Percentiles rank a stretch among this genome's conserved stretches.
These are phyloP conservation scores for Brenthis daphne DNA, from an alignment of 2,888 invertebrate species.

Conservation along the genomic window DNA sequence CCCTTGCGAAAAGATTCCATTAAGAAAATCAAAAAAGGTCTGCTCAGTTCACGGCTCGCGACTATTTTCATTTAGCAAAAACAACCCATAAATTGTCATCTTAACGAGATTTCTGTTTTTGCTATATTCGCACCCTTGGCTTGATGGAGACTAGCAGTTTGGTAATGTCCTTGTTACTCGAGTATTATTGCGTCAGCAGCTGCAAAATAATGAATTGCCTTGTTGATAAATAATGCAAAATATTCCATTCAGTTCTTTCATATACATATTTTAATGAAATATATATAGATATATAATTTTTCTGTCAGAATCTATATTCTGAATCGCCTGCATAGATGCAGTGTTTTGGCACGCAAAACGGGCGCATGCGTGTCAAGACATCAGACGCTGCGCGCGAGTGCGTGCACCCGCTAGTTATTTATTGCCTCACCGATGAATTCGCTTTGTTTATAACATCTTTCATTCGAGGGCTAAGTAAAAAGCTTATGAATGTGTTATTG, in stretches of 20 bases:
- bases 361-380: conserved; percentile 68
- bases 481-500: conserved; percentile 66
- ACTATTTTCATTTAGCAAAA: conserved; percentile 83
- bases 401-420: conserved; percentile 74
- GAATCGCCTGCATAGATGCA: conserved; percentile 55
- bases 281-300: conserved; percentile 25
- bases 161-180: conserved; percentile 53
- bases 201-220: conserved; percentile 15
- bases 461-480: conserved; percentile 66
- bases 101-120: conserved; percentile 82
- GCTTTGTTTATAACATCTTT: conserved; percentile 63
- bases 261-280: conserved; percentile 8
- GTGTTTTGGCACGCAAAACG: conserved; percentile 69
- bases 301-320: conserved; percentile 41
- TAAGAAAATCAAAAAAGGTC: conserved; percentile 82
- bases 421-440: conserved; percentile 69
- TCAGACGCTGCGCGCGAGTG: conserved; percentile 73
- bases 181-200: conserved; percentile 59
- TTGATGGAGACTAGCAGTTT: conserved; percentile 48
- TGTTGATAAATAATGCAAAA: neutral
- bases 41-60: conserved; percentile 73
- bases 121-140: conserved; percentile 75
- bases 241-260: conserved; percentile 7
- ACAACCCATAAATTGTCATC: conserved; percentile 83
- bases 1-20: conserved; percentile 81